phyloP scores from a whole-genome alignment of 2,113 vertebrate species.

The Chelonoidis abingdonii region DNA sequence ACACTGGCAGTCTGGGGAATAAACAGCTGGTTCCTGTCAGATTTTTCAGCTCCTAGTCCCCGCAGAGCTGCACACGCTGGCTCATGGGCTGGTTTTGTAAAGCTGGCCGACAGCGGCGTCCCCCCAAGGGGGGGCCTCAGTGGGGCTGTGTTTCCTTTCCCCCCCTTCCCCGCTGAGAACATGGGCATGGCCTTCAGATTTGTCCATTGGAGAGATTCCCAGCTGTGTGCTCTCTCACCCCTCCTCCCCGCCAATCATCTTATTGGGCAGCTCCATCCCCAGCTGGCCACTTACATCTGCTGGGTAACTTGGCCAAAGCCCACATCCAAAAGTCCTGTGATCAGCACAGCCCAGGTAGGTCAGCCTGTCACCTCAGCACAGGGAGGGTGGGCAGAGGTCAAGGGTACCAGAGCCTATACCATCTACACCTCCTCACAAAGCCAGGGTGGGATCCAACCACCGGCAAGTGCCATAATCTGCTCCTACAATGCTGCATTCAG shows the following conservation, averaged over 20 bases:
- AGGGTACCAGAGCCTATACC: neutral
- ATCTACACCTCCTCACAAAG: neutral
- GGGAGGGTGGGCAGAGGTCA: neutral
- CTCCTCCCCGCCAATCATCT: neutral
- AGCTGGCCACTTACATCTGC: neutral
- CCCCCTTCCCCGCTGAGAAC: neutral
- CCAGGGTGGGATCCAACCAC: neutral
- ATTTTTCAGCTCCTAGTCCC: neutral
- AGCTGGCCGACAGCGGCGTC: neutral
- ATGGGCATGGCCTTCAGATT: neutral
- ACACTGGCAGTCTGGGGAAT: neutral
- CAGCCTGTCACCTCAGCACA: neutral
- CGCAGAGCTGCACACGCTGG: neutral
- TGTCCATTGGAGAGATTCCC: neutral
- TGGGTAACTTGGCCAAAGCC: neutral
- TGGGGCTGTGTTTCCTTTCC: neutral
- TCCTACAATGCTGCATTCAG: neutral
- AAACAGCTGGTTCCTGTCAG: constrained; percentile 3
- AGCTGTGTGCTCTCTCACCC: neutral
- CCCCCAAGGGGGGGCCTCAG: neutral
- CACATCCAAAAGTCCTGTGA: neutral
- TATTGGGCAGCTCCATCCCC: neutral
- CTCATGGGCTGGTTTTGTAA: neutral
- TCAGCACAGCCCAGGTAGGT: neutral
- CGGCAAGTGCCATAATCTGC: fast-evolving